These are phyloP conservation scores for Pseudorhombus dupliciocellatus DNA, from an alignment of 2,113 vertebrate species.

Conservation along the genomic window DNA sequence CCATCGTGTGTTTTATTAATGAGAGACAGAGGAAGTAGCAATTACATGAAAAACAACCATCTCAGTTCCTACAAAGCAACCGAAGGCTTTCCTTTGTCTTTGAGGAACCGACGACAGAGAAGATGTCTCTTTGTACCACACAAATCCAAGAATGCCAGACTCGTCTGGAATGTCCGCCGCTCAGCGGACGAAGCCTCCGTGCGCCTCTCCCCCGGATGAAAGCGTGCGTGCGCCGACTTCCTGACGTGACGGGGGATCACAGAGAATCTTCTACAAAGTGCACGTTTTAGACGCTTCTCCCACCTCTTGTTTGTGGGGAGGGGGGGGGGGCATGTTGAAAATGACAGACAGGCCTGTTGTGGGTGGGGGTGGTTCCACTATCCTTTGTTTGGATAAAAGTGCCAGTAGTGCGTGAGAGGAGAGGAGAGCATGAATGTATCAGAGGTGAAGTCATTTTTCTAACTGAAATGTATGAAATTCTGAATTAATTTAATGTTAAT, in stretches of 20 bases:
- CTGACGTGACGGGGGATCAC: slow-evolving; percentile 25
- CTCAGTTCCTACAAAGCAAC: slow-evolving; percentile 10
- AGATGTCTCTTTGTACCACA: slow-evolving; percentile 27
- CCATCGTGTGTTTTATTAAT: slow-evolving; percentile 69
- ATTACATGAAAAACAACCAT: slow-evolving; percentile 34
- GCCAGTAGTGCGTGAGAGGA: background rate
- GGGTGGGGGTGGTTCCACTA: background rate
- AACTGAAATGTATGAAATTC: no score
- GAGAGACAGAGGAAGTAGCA: slow-evolving; percentile 59
- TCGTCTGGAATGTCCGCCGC: slow-evolving; percentile 57
- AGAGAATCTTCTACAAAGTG: slow-evolving; percentile 9
- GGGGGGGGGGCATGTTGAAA: slow-evolving; percentile 41
- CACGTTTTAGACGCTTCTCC: slow-evolving; percentile 46
- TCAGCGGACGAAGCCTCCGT: slow-evolving; percentile 44
- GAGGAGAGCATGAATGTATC: no score
- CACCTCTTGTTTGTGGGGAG: slow-evolving; percentile 40
- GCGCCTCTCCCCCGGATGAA: slow-evolving; percentile 53
- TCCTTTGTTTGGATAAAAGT: background rate
- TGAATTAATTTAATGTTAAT: no score
- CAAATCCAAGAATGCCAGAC: slow-evolving; percentile 55
- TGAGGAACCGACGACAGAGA: slow-evolving; percentile 12
- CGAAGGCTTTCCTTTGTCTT: slow-evolving; percentile 29
- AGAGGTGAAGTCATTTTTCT: no score
- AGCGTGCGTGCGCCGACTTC: slow-evolving; percentile 48
- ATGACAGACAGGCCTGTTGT: slow-evolving; percentile 9